A percentile compares a stretch with the other conserved stretches of the same genome.
These are phyloP conservation scores for Caenorhabditis sp. DNA, from an alignment of 2,888 invertebrate genomes.

Conservation along the genomic window DNA sequence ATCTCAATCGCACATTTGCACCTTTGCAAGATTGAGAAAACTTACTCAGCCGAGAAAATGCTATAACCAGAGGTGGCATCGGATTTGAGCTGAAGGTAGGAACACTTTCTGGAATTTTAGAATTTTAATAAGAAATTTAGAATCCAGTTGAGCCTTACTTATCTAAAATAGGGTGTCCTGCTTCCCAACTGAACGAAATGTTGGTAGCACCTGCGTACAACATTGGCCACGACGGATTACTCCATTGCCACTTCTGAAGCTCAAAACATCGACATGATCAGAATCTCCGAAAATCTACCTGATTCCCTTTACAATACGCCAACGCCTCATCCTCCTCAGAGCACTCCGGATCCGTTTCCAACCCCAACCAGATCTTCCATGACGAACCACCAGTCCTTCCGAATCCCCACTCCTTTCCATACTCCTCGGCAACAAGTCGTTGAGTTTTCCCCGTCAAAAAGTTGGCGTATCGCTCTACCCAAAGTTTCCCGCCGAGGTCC, in stretches of 20 bases:
- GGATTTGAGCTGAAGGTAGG: not conserved
- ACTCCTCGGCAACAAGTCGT: not conserved
- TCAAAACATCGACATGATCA: not conserved
- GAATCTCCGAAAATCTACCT: not conserved
- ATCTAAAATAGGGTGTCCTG: not conserved
- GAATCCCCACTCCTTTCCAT: constrained; percentile 6
- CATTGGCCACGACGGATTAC: constrained; percentile 7
- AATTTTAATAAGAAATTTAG: not conserved
- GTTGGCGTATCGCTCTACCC: not conserved
- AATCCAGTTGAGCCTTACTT: too few relatives aligned
- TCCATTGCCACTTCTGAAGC: not conserved
- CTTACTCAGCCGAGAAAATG: not conserved
- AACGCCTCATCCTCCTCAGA: not conserved
- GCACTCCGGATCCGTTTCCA: not conserved
- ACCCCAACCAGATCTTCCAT: constrained; percentile 10
- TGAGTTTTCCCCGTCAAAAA: constrained; percentile 7
- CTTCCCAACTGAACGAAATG: constrained; percentile 2
- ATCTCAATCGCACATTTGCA: too few relatives aligned
- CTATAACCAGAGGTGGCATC: not conserved
- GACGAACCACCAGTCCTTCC: not conserved
- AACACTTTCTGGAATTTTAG: not conserved
- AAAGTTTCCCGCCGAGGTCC: not conserved
- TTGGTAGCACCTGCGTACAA: not conserved
- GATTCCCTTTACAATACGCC: constrained; percentile 2
- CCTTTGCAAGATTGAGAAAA: too few relatives aligned